phyloP scores from a whole-genome alignment of 1,140 invertebrate species.

The Drosophila sulfurigaster region DNA sequence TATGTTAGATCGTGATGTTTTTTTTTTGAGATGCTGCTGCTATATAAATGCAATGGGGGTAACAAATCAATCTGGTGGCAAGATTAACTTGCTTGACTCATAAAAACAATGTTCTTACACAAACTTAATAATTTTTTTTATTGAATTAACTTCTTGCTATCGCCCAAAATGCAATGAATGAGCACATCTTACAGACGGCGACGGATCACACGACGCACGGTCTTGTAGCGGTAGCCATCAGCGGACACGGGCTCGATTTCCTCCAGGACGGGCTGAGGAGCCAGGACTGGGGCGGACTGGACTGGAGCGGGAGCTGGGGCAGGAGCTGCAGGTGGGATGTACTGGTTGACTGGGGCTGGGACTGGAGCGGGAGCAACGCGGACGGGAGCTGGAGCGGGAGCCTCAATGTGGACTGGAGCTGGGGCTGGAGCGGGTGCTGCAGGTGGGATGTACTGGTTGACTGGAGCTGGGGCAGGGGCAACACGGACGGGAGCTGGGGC shows the following conservation, averaged over 20 bases:
- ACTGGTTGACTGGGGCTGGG: constrained; percentile 45
- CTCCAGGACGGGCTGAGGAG: constrained; percentile 68
- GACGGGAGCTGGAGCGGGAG: constrained; percentile 19
- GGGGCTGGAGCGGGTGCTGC: constrained; percentile 45
- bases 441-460: constrained; percentile 51
- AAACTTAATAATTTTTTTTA: constrained; percentile 66
- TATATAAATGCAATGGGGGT: too few relatives aligned
- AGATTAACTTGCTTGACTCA: neutral
- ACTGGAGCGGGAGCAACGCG: neutral
- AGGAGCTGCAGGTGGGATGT: constrained; percentile 9
- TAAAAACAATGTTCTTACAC: constrained; percentile 13
- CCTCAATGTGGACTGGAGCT: constrained; percentile 44
- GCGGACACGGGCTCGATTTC: constrained; percentile 69
- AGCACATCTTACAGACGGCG: constrained; percentile 57
- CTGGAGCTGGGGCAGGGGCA: constrained; percentile 30
- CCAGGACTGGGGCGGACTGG: constrained; percentile 36
- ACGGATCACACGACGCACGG: constrained; percentile 68
- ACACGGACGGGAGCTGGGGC: constrained; percentile 28
- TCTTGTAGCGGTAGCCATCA: constrained; percentile 78
- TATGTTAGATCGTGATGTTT: neutral
- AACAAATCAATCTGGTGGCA: too few relatives aligned
- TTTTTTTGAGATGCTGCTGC: too few relatives aligned
- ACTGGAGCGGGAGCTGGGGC: constrained; percentile 53
- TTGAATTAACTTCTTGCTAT: constrained; percentile 44
- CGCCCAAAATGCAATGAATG: constrained; percentile 2